Percentiles rank a stretch among this genome's conserved stretches.
Evolutionary conservation across 2,113 vertebrate genomes (phyloP).

Genomic region (Pavo muticus): DNA sequence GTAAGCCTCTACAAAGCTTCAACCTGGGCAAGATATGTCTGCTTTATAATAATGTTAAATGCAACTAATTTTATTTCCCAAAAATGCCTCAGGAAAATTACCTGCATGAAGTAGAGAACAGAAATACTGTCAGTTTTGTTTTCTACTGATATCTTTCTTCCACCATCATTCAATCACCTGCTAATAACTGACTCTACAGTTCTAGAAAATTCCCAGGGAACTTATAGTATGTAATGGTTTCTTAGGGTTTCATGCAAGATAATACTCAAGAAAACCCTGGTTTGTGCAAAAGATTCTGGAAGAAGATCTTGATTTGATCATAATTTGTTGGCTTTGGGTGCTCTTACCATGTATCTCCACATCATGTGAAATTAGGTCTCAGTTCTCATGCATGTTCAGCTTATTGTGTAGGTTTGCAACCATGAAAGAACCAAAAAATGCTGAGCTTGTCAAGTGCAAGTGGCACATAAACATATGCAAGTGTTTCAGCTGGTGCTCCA

Average conservation of each 20-base stretch:
- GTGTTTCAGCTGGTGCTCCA: not conserved
- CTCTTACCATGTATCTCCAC: not conserved
- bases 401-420: not conserved
- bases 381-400: not conserved
- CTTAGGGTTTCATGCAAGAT: not conserved
- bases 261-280: not conserved
- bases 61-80: not conserved
- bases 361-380: not conserved
- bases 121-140: not conserved
- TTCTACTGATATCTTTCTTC: not conserved
- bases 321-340: not conserved
- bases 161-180: not conserved
- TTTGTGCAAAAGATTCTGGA: not conserved
- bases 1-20: conserved; percentile 19
- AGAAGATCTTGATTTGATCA: not conserved
- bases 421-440: not conserved
- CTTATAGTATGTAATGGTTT: not conserved
- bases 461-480: not conserved
- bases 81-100: conserved; percentile 12
- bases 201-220: not conserved
- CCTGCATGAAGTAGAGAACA: not conserved
- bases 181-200: not conserved
- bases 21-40: not conserved
- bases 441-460: not conserved
- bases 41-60: conserved; percentile 19